A percentile compares a stretch with the other conserved stretches of the same genome.
Evolutionary conservation across 2,888 invertebrate species (phyloP).

Genomic region (Thymelicus acteon): DNA sequence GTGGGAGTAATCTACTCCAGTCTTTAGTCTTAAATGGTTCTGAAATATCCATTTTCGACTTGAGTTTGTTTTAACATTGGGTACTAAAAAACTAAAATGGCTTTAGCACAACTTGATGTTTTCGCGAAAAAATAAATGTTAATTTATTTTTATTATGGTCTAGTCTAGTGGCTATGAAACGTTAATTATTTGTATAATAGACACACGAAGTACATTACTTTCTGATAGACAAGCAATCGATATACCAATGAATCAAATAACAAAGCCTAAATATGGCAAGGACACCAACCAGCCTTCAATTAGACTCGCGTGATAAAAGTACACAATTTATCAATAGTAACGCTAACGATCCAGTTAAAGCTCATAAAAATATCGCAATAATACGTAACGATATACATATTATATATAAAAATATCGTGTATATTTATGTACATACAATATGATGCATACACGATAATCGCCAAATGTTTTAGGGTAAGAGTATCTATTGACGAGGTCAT

Average conservation of each 20-base stretch:
- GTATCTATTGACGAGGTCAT: not conserved
- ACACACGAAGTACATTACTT: not conserved
- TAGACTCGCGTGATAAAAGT: slow-evolving; percentile 31
- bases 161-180: not conserved
- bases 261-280: slow-evolving; percentile 22
- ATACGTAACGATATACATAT: slow-evolving; percentile 4
- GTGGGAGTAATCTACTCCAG: slow-evolving; percentile 6
- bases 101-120: not conserved
- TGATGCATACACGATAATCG: not conserved
- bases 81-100: not conserved
- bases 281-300: slow-evolving; percentile 30
- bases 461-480: slow-evolving; percentile 13
- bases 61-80: not conserved
- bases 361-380: slow-evolving; percentile 29
- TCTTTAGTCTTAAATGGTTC: slow-evolving; percentile 3
- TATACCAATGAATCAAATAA: not conserved
- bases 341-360: slow-evolving; percentile 16
- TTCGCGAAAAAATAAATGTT: no score
- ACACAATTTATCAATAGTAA: slow-evolving; percentile 27
- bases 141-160: no score
- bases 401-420: not conserved
- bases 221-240: not conserved
- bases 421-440: slow-evolving; percentile 7
- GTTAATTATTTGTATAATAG: not conserved
- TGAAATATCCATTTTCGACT: slow-evolving; percentile 8